Evolutionary conservation across 2,888 invertebrate species (phyloP).

Genomic region (Dasysyrphus tricinctus): DNA sequence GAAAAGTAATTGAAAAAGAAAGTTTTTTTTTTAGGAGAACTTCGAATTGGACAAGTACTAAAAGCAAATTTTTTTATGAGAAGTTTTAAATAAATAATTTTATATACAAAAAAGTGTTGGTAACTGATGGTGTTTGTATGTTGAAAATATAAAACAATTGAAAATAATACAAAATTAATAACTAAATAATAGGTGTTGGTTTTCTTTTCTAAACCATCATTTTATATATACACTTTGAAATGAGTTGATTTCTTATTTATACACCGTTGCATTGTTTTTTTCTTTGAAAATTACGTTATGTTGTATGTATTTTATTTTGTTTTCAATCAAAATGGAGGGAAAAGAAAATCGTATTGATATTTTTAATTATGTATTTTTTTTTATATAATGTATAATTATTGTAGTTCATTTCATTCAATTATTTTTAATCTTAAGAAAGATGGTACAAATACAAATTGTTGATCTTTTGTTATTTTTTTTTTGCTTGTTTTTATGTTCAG

Average conservation of each 20-base stretch:
- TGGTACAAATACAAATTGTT: constrained; percentile 68
- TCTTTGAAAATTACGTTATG: constrained; percentile 21
- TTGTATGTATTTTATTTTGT: constrained; percentile 30
- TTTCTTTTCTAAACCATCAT: constrained; percentile 9
- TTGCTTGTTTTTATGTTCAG: constrained; percentile 46
- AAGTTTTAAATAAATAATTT: constrained; percentile 2
- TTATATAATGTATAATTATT: constrained; percentile 69
- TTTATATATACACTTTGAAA: constrained; percentile 22
- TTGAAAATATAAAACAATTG: neutral
- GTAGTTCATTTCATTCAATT: constrained; percentile 72
- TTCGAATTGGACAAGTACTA: neutral
- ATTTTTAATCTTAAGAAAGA: constrained; percentile 58
- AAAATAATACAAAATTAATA: neutral
- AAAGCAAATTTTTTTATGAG: neutral
- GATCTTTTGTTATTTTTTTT: constrained; percentile 43
- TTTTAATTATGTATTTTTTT: constrained; percentile 70
- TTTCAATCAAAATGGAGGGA: constrained; percentile 65
- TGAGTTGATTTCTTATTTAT: constrained; percentile 11
- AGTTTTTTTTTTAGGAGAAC: neutral
- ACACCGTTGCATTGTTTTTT: neutral
- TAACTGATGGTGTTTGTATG: no score
- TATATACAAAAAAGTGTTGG: neutral
- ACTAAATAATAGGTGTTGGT: neutral
- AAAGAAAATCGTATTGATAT: constrained; percentile 67
- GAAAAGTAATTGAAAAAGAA: neutral